Conservation (phyloP, 2,888 invertebrate genomes). For the Eupithecia pulchellata region DNA sequence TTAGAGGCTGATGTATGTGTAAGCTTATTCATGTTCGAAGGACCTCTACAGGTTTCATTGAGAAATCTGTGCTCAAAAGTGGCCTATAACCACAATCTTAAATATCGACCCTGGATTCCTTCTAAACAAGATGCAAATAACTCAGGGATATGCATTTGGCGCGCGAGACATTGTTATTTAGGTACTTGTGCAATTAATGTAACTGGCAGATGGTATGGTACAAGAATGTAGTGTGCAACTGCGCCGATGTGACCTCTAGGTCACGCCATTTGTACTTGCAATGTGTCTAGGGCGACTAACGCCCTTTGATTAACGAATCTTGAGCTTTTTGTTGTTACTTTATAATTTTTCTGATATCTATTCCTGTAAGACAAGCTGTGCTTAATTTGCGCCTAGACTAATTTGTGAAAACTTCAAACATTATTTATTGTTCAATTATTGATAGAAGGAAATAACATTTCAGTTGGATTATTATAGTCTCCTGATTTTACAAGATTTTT, state of each 20-base stretch:
- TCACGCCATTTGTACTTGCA: not conserved
- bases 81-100: too few relatives aligned
- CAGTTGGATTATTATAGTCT: not conserved
- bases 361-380: too few relatives aligned
- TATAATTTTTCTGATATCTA: too few relatives aligned
- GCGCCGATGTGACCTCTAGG: not conserved
- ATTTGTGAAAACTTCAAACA: too few relatives aligned
- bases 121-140: too few relatives aligned
- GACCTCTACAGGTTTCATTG: too few relatives aligned
- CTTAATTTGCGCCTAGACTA: too few relatives aligned
- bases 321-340: not conserved
- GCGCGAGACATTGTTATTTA: not conserved
- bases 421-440: not conserved
- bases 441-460: not conserved
- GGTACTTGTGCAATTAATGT: constrained; percentile 3
- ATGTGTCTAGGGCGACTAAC: not conserved
- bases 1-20: too few relatives aligned
- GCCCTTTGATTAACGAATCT: not conserved
- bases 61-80: too few relatives aligned
- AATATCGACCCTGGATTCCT: too few relatives aligned
- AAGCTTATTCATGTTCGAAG: too few relatives aligned
- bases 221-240: not conserved
- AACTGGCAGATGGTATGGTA: constrained; percentile 1
- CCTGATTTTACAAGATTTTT: not conserved
- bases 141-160: not conserved